Conservation (phyloP, 1,140 invertebrate genomes). For the Temnothorax curvispinosus region DNA sequence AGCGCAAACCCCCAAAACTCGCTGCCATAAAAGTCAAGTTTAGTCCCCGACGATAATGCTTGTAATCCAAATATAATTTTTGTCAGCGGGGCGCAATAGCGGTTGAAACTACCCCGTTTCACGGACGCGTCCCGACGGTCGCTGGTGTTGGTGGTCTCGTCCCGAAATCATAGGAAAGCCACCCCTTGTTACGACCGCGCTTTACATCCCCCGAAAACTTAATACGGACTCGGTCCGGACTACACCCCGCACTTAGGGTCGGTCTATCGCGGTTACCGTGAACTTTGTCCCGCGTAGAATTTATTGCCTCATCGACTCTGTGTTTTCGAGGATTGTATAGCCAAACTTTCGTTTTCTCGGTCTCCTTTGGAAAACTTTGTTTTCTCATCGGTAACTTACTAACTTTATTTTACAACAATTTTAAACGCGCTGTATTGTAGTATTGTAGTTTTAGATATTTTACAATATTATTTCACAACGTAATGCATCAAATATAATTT, state of each 20-base stretch:
- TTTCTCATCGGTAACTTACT: neutral
- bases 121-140: conserved; percentile 51
- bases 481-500: neutral
- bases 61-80: conserved; percentile 86
- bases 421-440: neutral
- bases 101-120: conserved; percentile 70
- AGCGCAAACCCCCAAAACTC: conserved; percentile 72
- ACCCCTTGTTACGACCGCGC: conserved; percentile 70
- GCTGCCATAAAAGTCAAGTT: conserved; percentile 85
- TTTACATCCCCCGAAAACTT: conserved; percentile 67
- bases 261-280: conserved; percentile 51
- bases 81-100: conserved; percentile 73
- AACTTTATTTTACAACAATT: neutral
- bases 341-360: neutral
- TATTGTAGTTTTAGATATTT: neutral
- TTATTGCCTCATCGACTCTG: conserved; percentile 42
- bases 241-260: conserved; percentile 42
- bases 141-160: conserved; percentile 65
- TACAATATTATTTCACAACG: neutral
- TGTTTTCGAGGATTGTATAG: conserved; percentile 71
- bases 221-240: conserved; percentile 57
- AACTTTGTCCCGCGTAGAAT: conserved; percentile 45
- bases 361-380: neutral
- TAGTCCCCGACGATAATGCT: conserved; percentile 85
- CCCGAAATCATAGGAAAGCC: conserved; percentile 75